phyloP scores from a whole-genome alignment of 2,797 vertebrate genomes.

The Sparidentex hasta region DNA sequence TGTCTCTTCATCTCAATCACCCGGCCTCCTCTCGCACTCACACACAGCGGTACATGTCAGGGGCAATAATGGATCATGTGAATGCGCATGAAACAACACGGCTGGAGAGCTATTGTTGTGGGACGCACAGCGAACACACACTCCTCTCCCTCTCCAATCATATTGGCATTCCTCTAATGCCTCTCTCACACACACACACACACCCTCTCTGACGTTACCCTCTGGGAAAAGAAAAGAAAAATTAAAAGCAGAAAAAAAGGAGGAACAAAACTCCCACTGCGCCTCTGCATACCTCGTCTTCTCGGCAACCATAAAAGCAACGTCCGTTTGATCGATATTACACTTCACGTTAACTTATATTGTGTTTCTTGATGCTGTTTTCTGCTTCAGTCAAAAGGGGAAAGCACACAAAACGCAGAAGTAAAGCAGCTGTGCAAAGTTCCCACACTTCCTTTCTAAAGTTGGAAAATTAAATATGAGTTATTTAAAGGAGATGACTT shows the following conservation, averaged over 20 bases:
- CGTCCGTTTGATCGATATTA: background rate
- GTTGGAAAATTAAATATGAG: slow-evolving; percentile 28
- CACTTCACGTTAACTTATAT: background rate
- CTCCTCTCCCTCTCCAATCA: slow-evolving; percentile 62
- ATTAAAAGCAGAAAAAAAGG: slow-evolving; percentile 58
- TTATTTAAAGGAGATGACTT: slow-evolving; percentile 38
- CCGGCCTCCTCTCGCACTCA: slow-evolving; percentile 20
- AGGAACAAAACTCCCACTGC: slow-evolving; percentile 56
- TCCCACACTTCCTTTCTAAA: slow-evolving; percentile 24
- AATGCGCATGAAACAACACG: slow-evolving; percentile 77
- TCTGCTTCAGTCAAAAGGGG: too few relatives aligned
- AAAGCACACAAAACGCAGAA: too few relatives aligned
- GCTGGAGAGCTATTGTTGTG: slow-evolving; percentile 78
- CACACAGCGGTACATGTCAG: slow-evolving; percentile 75
- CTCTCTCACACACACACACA: slow-evolving; percentile 33
- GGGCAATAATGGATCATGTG: slow-evolving; percentile 79
- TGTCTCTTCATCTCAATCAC: slow-evolving; percentile 59
- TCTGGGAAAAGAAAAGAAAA: slow-evolving; percentile 71
- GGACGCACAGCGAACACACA: slow-evolving; percentile 64
- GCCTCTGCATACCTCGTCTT: slow-evolving; percentile 55
- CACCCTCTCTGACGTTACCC: slow-evolving; percentile 39
- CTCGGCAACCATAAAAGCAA: slow-evolving; percentile 41
- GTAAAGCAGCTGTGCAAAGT: background rate
- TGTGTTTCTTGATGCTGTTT: slow-evolving; percentile 19
- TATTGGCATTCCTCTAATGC: slow-evolving; percentile 79